These are phyloP conservation scores for Stenchaetothrips biformis DNA, from an alignment of 2,888 invertebrate species.

Conservation along the genomic window DNA sequence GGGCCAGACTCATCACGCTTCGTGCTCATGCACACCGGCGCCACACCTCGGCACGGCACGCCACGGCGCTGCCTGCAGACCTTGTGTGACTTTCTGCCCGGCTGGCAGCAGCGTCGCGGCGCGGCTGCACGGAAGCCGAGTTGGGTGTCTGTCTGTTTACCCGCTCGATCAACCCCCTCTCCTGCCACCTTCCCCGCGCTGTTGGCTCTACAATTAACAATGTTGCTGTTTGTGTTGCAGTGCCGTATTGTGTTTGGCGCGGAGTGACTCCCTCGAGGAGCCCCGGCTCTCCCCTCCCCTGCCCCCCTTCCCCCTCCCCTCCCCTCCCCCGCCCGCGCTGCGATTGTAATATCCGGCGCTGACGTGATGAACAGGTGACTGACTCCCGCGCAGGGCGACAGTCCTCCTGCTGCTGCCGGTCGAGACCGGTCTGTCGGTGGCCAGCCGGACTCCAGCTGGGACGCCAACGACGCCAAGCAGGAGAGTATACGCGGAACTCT, in stretches of 20 bases:
- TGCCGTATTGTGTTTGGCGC: constrained; percentile 7
- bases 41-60: too few relatives aligned
- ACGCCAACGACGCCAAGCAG: too few relatives aligned
- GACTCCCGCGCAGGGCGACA: not conserved
- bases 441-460: too few relatives aligned
- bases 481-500: too few relatives aligned
- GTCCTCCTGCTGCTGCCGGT: too few relatives aligned
- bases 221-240: constrained; percentile 19
- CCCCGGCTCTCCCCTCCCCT: not conserved
- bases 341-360: not conserved
- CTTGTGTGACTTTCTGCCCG: not conserved
- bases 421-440: too few relatives aligned
- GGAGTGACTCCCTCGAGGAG: constrained; percentile 14
- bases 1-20: too few relatives aligned
- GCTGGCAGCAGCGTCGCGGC: not conserved
- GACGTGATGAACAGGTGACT: not conserved
- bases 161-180: not conserved
- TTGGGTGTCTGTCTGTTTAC: not conserved
- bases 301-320: not conserved
- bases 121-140: not conserved
- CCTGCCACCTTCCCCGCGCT: not conserved
- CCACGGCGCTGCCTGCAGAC: not conserved
- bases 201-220: constrained; percentile 21
- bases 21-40: too few relatives aligned
- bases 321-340: too few relatives aligned